Conservation (phyloP, 2,888 invertebrate genomes). For the Julus scanicus region DNA sequence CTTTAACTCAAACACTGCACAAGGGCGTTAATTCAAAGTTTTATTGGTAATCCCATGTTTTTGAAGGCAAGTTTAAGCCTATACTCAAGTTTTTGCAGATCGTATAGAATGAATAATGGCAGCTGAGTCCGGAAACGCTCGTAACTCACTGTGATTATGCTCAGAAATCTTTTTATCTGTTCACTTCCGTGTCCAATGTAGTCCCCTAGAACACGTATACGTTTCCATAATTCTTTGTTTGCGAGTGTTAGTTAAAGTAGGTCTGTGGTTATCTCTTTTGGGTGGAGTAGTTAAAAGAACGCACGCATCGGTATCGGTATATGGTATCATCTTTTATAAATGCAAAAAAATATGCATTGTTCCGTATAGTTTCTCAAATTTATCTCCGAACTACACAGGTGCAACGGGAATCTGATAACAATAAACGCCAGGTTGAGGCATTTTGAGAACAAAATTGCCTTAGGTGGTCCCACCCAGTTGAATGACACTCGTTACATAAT, state of each 20-base stretch:
- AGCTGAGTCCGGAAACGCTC: not conserved
- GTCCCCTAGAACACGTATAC: not conserved
- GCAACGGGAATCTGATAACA: constrained; percentile 21
- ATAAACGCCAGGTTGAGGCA: not conserved
- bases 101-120: too few species aligned
- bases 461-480: constrained; percentile 12
- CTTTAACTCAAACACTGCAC: too few species aligned
- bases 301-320: not conserved
- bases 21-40: too few species aligned
- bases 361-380: not conserved
- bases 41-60: too few species aligned
- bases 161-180: not conserved
- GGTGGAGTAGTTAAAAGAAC: constrained; percentile 16
- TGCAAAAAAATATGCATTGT: not conserved
- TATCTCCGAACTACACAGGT: not conserved
- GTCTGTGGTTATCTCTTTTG: constrained; percentile 1
- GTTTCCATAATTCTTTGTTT: not conserved
- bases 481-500: constrained; percentile 29
- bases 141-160: not conserved
- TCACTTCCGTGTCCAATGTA: constrained; percentile 2
- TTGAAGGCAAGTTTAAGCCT: too few species aligned
- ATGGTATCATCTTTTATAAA: not conserved
- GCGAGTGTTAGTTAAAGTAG: not conserved
- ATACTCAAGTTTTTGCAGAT: too few species aligned
- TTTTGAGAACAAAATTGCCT: not conserved